Base-by-base conservation (phyloP, 2,113 vertebrate species). In the Megalops atlanticus region DNA sequence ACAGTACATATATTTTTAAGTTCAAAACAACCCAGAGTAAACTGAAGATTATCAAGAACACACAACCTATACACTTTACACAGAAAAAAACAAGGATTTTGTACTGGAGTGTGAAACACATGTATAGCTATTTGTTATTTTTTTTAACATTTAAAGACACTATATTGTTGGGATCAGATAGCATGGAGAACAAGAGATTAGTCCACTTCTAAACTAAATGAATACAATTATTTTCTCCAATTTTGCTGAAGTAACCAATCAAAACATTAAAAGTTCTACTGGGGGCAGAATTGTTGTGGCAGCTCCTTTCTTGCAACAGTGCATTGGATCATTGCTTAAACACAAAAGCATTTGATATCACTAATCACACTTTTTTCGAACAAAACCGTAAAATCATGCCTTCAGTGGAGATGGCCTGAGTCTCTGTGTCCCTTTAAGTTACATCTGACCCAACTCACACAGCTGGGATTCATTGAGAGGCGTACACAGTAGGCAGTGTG, bases 91-190 rank as follows among this genome's bases (percentile, higher is more conserved):
- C 27, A 52, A 76, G 43, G n/a, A 31, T 43, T 76, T 41, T 68
- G 31, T 43, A 68, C 31, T 54, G 78, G 81, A 90, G 86, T 84
- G 84, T 86, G 85, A 82, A 89, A 86, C 86, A 90, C 86, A 85
- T 85, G 88, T 84, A 90, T 86, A 92, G 78, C 87, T 86, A 91
- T 90, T 85, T 91, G 83, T 88, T 84, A 80, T 84, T 89, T 89
- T 85, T 85, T 85, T 85, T 69, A 35, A 85, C 81, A 76, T 93
- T 92, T 92, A 92, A 91, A 93, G 92, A 94, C 81, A 85, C 87
- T 85, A 87, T 88, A 86, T 84, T 82, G 84, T 85, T 88, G 75
- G 73, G 80, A 27, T 45, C 74, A 40, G 52, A 81, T n/a, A 81
- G 83, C 81, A 89, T 82, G 85, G 85, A 74, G 87, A 91, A 89